phyloP scores from a whole-genome alignment of 2,888 invertebrate species.

The Chymomyza amoena region DNA sequence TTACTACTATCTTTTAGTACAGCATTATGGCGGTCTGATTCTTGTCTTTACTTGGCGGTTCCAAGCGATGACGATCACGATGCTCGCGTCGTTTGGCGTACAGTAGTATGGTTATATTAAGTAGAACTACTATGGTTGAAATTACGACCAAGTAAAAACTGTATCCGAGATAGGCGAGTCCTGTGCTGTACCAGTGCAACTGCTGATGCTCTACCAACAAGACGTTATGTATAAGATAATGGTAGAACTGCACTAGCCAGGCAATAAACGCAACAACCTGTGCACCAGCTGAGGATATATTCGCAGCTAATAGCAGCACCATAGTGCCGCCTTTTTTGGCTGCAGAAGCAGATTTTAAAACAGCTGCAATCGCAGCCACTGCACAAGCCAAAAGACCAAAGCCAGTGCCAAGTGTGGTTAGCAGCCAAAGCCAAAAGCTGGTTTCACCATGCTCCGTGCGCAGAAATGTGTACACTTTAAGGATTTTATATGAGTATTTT shows the following conservation, averaged over 20 bases:
- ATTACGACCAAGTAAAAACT: conserved; percentile 85
- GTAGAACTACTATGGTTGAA: conserved; percentile 75
- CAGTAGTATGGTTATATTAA: conserved; percentile 73
- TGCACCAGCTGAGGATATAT: conserved; percentile 83
- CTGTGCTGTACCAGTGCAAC: conserved; percentile 90
- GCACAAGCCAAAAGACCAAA: conserved; percentile 76
- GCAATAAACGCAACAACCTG: conserved; percentile 87
- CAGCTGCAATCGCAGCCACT: conserved; percentile 77
- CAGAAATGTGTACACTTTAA: conserved; percentile 74
- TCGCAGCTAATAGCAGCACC: conserved; percentile 75
- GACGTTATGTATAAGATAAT: conserved; percentile 89
- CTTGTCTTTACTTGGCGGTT: conserved; percentile 76
- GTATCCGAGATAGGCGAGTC: conserved; percentile 89
- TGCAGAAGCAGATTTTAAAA: conserved; percentile 77
- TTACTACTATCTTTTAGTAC: conserved; percentile 59
- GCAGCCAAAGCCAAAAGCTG: conserved; percentile 77
- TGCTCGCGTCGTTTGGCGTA: conserved; percentile 72
- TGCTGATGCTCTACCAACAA: conserved; percentile 88
- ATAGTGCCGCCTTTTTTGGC: conserved; percentile 76
- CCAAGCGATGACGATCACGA: conserved; percentile 67
- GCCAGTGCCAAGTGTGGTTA: conserved; percentile 77
- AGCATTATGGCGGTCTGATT: conserved; percentile 78
- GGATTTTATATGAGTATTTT: background rate
- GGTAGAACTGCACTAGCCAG: conserved; percentile 91
- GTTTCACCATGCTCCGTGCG: conserved; percentile 74